Percentiles rank a stretch among this genome's conserved stretches.
These are phyloP conservation scores for Phrynocephalus guinanensis DNA, from an alignment of 2,797 vertebrate genomes.

Conservation along the genomic window DNA sequence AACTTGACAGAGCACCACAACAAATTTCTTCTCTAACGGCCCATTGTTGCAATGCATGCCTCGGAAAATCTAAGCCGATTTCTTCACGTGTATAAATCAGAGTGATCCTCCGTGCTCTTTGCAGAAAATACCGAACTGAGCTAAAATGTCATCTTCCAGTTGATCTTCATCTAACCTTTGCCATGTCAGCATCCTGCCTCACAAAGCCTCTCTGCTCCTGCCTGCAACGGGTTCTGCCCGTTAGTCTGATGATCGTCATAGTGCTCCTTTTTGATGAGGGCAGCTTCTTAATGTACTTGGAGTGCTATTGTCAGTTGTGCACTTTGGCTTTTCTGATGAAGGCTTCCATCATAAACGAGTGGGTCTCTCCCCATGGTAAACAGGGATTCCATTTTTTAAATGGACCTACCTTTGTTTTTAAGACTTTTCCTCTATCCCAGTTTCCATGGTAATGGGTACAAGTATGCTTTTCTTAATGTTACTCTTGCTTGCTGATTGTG, in stretches of 20 bases:
- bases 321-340: background rate
- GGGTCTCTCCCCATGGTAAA: background rate
- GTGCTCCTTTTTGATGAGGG: too few species aligned
- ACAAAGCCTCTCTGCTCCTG: background rate
- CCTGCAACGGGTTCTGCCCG: too few species aligned
- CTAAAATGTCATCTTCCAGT: background rate
- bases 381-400: background rate
- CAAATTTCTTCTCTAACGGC: background rate
- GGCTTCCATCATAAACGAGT: constrained; percentile 20
- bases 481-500: background rate
- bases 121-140: background rate
- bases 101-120: background rate
- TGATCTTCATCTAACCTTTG: constrained; percentile 3
- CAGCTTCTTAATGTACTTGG: constrained; percentile 27
- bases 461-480: constrained; percentile 2
- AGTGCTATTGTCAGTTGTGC: background rate
- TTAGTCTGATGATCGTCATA: too few species aligned
- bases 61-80: constrained; percentile 5
- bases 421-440: background rate
- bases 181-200: background rate
- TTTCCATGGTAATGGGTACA: constrained; percentile 47
- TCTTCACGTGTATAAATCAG: background rate
- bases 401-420: constrained; percentile 27
- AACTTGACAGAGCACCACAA: too few species aligned
- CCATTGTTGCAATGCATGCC: background rate